Percentiles rank a stretch among this genome's conserved stretches.
Evolutionary conservation across 1,140 invertebrate species (phyloP).

Genomic region (Hylyphantes graminicola): DNA sequence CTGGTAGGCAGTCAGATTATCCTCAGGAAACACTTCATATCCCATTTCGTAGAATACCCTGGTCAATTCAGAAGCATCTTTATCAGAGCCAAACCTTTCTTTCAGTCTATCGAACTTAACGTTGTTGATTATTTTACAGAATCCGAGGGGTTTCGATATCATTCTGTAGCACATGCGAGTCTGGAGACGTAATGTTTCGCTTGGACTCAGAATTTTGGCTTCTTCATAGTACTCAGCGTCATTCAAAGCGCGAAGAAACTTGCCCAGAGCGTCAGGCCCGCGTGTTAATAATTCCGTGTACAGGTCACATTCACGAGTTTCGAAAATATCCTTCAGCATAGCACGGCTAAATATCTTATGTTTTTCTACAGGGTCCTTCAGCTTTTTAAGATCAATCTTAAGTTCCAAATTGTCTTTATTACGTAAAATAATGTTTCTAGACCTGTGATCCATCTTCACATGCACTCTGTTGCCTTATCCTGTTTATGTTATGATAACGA

Average conservation of each 20-base stretch:
- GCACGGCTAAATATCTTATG: slow-evolving; percentile 15
- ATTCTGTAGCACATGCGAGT: slow-evolving; percentile 19
- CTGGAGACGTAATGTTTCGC: background rate
- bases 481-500: too few species aligned
- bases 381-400: background rate
- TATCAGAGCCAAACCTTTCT: slow-evolving; percentile 5
- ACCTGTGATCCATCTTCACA: background rate
- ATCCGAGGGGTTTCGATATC: slow-evolving; percentile 6
- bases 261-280: slow-evolving; percentile 21
- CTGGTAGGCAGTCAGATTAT: background rate
- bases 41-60: slow-evolving; percentile 1
- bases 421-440: background rate
- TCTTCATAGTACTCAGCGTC: slow-evolving; percentile 11
- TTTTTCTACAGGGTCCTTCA: background rate
- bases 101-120: background rate
- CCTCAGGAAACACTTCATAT: background rate
- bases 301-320: slow-evolving; percentile 9
- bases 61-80: background rate
- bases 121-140: slow-evolving; percentile 38
- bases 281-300: slow-evolving; percentile 14
- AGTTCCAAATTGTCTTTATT: background rate
- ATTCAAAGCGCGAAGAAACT: slow-evolving; percentile 26
- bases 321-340: slow-evolving; percentile 27
- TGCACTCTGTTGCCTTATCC: too few species aligned
- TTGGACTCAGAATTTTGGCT: background rate